phyloP scores from a whole-genome alignment of 2,888 invertebrate genomes.

The Lymantria monacha region DNA sequence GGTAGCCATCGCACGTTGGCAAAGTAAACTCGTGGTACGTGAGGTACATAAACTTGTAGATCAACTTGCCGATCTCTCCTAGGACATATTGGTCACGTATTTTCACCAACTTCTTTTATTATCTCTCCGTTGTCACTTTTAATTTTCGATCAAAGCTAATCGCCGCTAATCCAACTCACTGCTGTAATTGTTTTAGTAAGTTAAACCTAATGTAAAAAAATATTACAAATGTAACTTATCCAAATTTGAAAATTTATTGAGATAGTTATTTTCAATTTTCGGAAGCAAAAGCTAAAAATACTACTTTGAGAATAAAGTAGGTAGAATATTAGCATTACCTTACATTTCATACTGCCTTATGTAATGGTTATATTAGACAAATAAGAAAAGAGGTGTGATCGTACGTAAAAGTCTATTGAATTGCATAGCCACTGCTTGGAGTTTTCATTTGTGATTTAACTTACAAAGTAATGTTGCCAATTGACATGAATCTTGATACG shows the following conservation, averaged over 20 bases:
- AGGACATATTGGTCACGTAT: conserved; percentile 78
- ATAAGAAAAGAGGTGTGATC: no score
- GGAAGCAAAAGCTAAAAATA: no score
- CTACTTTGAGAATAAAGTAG: no score
- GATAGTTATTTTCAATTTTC: no score
- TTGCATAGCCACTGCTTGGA: no score
- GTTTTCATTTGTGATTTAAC: no score
- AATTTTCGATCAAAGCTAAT: conserved; percentile 69
- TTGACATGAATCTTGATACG: no score
- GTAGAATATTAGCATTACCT: no score
- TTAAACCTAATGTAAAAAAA: conserved; percentile 44
- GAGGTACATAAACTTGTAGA: conserved; percentile 66
- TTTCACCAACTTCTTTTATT: conserved; percentile 68
- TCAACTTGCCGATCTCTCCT: conserved; percentile 48
- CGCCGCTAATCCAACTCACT: conserved; percentile 53
- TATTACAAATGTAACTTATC: conserved; percentile 31
- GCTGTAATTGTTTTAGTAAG: conserved; percentile 54
- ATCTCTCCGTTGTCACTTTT: conserved; percentile 65
- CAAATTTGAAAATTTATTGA: background rate
- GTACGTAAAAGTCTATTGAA: no score
- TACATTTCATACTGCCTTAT: no score
- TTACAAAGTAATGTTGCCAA: no score
- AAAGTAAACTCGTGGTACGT: conserved; percentile 73
- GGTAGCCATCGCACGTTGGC: conserved; percentile 69
- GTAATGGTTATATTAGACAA: no score